A percentile compares a stretch with the other conserved stretches of the same genome.
These are phyloP conservation scores for Agrilus cyanescens DNA, from an alignment of 2,888 invertebrate species.

Conservation along the genomic window DNA sequence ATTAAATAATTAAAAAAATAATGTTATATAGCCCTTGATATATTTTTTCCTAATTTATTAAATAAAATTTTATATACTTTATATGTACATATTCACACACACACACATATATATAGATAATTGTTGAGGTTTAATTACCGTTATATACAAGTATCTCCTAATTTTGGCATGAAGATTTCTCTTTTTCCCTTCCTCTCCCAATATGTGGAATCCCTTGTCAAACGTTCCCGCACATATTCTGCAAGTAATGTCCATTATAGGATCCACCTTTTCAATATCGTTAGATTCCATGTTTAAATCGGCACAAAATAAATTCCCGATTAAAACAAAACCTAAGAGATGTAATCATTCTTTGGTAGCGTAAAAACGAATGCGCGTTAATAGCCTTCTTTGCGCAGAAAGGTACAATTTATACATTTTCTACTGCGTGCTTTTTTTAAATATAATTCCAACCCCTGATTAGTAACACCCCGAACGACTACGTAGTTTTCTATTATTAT, in stretches of 20 bases:
- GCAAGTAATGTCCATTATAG: constrained; percentile 32
- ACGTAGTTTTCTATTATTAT: no score
- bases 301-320: constrained; percentile 15
- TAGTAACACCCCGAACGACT: no score
- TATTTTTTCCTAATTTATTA: no score
- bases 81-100: no score
- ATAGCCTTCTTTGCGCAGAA: constrained; percentile 31
- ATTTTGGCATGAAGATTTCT: constrained; percentile 54
- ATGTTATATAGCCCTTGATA: no score
- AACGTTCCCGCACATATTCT: constrained; percentile 53
- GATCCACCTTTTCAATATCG: constrained; percentile 23
- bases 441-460: constrained; percentile 19
- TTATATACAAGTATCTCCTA: constrained; percentile 53
- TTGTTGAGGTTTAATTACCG: constrained; percentile 33
- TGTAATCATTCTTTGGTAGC: constrained; percentile 22
- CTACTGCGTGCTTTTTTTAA: constrained; percentile 30
- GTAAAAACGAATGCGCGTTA: constrained; percentile 27
- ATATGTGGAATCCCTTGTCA: constrained; percentile 49
- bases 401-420: constrained; percentile 31
- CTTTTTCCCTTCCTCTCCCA: constrained; percentile 52
- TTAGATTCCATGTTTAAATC: constrained; percentile 22
- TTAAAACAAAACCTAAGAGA: constrained; percentile 21
- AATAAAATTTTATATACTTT: no score
- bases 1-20: no score
- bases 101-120: no score